Base-by-base conservation (phyloP, 2,888 invertebrate genomes). In the Hirtodrosophila histrioides region DNA sequence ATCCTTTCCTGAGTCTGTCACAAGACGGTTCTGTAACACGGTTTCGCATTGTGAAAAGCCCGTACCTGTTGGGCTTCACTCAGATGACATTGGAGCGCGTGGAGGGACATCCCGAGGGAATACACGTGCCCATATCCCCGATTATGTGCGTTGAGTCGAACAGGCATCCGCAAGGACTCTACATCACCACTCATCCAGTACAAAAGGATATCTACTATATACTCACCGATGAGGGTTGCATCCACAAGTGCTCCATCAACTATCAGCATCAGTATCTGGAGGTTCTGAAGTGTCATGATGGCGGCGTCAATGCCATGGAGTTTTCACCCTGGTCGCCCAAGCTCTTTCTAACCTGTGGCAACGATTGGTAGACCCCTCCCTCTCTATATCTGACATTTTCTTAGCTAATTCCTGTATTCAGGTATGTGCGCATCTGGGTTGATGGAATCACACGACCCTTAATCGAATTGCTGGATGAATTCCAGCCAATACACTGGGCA, bases 181-280 rank as follows among this genome's bases (percentile, higher is more conserved):
- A 94, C 58, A 92, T 95, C 41, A 92, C 93, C 29, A 93, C 93
- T 86, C 95, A 96, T 89, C 95, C 96, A 0, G 84, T 75, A 0
- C 91, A 94, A 36, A 91, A 92, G 0, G 94, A 94, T 69, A 91
- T 94, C 10, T 98, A 97, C 89, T 93, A 95, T 43, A 94, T 97
- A 3, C 96, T 97, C 0, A 97, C 97, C 0, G 95, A 95, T 78
- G 97, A 97, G 88, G 98, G 98, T 1, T 95, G 95, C 77, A 92
- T 97, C 11, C 94, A 95, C 89, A 94, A 94, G 87, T 97, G 97
- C 88, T 97, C 97, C 0, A 95, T 94, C 31, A 95, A 96, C 81
- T 96, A 96, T 89, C 93, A 95, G 67, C 95, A 96, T 86, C 94
- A 95, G 78, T 95, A 96, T 85, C 92, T 95, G 54, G 94, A 94